Base-by-base conservation (phyloP, 1,140 invertebrate species). In the Atopsyche davidsoni region DNA sequence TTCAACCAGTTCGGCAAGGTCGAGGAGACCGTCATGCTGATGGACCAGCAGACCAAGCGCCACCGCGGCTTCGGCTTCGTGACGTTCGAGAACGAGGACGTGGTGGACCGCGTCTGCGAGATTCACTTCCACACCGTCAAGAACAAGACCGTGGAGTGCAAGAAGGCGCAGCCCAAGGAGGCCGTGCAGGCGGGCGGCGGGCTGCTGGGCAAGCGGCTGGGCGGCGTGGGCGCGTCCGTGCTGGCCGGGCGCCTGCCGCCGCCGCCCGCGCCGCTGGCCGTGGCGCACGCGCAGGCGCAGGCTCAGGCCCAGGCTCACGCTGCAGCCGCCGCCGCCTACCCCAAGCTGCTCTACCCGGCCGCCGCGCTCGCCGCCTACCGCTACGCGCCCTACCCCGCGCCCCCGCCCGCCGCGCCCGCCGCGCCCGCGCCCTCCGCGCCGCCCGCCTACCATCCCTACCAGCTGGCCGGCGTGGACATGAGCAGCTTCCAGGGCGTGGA, bases 101-200 rank as follows among this genome's bases (percentile, higher is more conserved):
- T 91, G 0, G 87, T 92, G 2, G 90, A 92, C 66, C 80, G 87
- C 43, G 89, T 93, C 2, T 92, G 89, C 75, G 89, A 92, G 64
- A 92, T 92, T 34, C 89, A 92, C 69, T 92, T 91, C 65, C 87
- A 94, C 69, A 92, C 88, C 14, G 89, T 94, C 55, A 92, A 93
- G 70, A 92, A 92, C 66, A 93, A 94, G 69, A 92, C 91, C 69
- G 89, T 92, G 22, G 89, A 93, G 65, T 92, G 89, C 69, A 93
- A 93, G 69, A 91, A 92, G 68, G 90, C 90, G 6, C 89, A 92
- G 70, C 89, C 89, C 2, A 93, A 94, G 66, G 89, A 93, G 62
- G 86, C 88, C 0, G 89, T 92, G 0, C 86, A 87, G 25, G 60
- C 72, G 58, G 48, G 62, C 58, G 28, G 55, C 49, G 39, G 54